Evolutionary conservation across 2,888 invertebrate genomes (phyloP), one percentile per base, ranked within the genome.

Genomic region (Nymphalis urticae): DNA sequence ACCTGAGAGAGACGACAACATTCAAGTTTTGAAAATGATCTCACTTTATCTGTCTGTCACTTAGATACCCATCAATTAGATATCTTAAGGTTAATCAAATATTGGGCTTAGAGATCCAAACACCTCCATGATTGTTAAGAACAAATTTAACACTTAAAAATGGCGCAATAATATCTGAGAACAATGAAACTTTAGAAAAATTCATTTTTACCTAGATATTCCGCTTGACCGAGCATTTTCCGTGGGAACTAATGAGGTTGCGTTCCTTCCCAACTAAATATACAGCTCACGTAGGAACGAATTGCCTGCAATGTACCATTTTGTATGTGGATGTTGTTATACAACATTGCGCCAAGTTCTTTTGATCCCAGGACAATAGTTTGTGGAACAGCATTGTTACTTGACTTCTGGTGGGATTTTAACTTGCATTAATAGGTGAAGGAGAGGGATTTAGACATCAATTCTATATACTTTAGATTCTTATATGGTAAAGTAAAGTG

Each of bases 201-300:
- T 36, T 58, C 42, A 61, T 61, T 65, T 56, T 63, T 66, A 63
- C 50, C 54, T 68, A 21, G 50, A 66, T 66, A 62, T 62, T 66
- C 58, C 48, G 64, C 60, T 69, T 70, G 73, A 68, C 66, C 72
- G 66, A 74, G 71, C 68, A 71, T 71, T 73, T 73, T 71, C 69
- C 71, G 64, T 68, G 72, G 69, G 70, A 74, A 72, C 74, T 74
- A 74, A 74, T 74, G 74, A 75, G 70, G 67, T 69, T 64, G 69
- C 68, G 62, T 63, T 71, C 51, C 56, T 61, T 48, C 51, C 32
- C 54, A 48, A 69, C 67, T 73, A 69, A 67, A 48, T 48, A 74
- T 63, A 54, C 72, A 64, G 64, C 72, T 74, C 74, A 72, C 74
- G 74, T 74, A 72, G 48, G 48, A 67, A 62, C 64, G 71, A 73